phyloP scores from a whole-genome alignment of 1,140 invertebrate genomes.

The Pantala flavescens region DNA sequence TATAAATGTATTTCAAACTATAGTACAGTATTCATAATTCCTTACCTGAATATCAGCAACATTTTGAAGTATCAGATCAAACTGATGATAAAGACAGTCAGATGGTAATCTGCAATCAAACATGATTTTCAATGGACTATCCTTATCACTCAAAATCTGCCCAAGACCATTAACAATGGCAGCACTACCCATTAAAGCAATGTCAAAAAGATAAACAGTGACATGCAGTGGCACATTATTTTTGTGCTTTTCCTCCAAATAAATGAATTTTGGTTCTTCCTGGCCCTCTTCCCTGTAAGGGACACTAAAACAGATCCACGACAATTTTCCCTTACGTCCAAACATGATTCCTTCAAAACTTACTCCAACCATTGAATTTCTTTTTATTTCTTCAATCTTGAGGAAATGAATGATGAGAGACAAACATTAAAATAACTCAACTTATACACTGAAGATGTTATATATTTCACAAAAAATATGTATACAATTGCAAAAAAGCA shows the following conservation, averaged over 20 bases:
- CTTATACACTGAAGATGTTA: too few relatives aligned
- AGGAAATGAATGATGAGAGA: neutral
- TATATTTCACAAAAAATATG: too few relatives aligned
- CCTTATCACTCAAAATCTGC: neutral
- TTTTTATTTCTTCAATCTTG: neutral
- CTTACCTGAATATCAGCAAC: neutral
- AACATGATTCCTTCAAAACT: neutral
- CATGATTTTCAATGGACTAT: neutral
- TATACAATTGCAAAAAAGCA: too few relatives aligned
- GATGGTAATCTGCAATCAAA: neutral
- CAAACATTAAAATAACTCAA: too few relatives aligned
- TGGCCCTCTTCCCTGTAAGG: neutral
- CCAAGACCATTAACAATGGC: neutral
- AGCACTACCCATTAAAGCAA: neutral
- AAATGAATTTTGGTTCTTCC: neutral
- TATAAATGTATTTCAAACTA: too few relatives aligned
- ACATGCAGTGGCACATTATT: neutral
- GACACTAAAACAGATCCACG: neutral
- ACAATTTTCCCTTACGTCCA: neutral
- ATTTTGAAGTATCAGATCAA: neutral
- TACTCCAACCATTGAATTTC: neutral
- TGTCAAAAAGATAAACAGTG: neutral
- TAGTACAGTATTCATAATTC: too few relatives aligned
- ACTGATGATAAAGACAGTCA: neutral
- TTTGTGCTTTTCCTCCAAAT: neutral